phyloP scores from a whole-genome alignment of 2,113 vertebrate species.

The Polypterus senegalus region DNA sequence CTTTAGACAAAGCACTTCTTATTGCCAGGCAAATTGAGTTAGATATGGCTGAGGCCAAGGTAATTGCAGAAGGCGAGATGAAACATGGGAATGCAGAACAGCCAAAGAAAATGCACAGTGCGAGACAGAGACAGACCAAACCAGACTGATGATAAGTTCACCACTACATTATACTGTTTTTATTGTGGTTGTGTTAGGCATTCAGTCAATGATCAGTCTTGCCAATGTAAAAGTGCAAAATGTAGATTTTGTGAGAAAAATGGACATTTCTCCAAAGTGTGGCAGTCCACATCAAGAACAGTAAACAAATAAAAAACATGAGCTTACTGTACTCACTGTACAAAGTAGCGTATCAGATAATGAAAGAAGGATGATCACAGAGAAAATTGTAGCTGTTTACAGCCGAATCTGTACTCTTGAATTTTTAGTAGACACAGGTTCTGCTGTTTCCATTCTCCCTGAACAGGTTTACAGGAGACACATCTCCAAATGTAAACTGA shows the following conservation, averaged over 20 bases:
- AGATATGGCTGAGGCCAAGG: neutral
- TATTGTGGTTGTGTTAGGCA: neutral
- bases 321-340: neutral
- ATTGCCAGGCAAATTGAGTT: neutral
- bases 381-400: neutral
- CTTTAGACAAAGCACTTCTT: neutral
- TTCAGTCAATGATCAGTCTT: neutral
- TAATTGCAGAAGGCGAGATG: neutral
- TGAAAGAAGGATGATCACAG: neutral
- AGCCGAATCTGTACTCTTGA: neutral
- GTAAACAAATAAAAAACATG: neutral
- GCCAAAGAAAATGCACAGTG: neutral
- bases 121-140: neutral
- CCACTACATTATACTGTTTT: neutral
- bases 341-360: neutral
- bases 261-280: neutral
- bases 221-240: neutral
- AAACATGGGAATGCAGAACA: too few species aligned
- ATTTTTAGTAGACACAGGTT: neutral
- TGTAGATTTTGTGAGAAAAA: neutral
- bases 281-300: neutral
- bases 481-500: neutral
- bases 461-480: neutral
- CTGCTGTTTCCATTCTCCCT: neutral
- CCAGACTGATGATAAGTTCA: neutral